A percentile compares a stretch with the other conserved stretches of the same genome.
phyloP scores from a whole-genome alignment of 2,888 invertebrate species.

The Leucophenga montana region DNA sequence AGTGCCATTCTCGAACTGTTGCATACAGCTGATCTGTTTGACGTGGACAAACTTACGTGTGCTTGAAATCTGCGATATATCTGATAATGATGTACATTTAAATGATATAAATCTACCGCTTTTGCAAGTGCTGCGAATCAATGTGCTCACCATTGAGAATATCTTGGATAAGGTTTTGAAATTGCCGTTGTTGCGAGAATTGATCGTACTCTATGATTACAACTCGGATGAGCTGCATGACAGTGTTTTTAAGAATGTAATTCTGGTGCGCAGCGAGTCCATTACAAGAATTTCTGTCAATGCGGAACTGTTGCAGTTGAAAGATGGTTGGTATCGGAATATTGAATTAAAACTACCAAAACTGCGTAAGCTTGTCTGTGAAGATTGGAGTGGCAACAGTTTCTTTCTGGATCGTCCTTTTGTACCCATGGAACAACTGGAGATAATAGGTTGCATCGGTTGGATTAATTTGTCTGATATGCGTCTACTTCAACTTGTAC shows the following conservation, averaged over 20 bases:
- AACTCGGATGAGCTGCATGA: constrained; percentile 52
- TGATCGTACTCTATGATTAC: constrained; percentile 52
- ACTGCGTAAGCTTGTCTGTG: constrained; percentile 47
- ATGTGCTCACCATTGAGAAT: constrained; percentile 52
- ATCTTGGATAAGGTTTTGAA: constrained; percentile 51
- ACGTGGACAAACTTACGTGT: constrained; percentile 47
- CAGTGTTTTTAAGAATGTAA: constrained; percentile 58
- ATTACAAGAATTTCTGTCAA: constrained; percentile 55
- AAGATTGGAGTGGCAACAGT: constrained; percentile 56
- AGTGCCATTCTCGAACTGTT: constrained; percentile 50
- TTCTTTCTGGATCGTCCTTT: constrained; percentile 54
- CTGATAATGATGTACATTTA: constrained; percentile 50
- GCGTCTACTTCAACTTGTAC: constrained; percentile 48
- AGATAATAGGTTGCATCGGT: constrained; percentile 57
- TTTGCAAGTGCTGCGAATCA: constrained; percentile 56
- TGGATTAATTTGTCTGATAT: constrained; percentile 52
- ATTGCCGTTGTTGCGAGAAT: constrained; percentile 49
- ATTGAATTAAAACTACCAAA: constrained; percentile 51
- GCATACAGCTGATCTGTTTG: constrained; percentile 55
- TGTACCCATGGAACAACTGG: constrained; percentile 54
- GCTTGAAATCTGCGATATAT: constrained; percentile 54
- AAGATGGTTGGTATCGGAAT: constrained; percentile 50
- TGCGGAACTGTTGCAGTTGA: constrained; percentile 56
- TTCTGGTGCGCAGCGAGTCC: constrained; percentile 55
- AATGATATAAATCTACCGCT: constrained; percentile 54